Percentiles rank a stretch among this genome's conserved stretches.
Evolutionary conservation across 2,888 invertebrate species (phyloP).

Genomic region (Limnephilus rhombicus): DNA sequence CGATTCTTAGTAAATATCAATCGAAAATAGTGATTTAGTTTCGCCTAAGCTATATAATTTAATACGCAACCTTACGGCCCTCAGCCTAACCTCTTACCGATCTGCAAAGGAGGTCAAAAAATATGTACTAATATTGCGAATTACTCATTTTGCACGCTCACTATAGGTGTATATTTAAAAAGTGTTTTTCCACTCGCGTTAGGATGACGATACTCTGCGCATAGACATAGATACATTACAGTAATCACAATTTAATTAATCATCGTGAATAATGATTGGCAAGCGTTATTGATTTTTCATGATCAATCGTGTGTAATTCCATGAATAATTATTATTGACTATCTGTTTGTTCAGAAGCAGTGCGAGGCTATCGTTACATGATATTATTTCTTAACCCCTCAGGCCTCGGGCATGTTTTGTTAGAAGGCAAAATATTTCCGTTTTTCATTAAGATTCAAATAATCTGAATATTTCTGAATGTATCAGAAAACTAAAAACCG

Average conservation of each 20-base stretch:
- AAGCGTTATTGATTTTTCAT: neutral
- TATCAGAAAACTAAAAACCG: too few species aligned
- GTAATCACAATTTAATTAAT: neutral
- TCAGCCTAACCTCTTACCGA: neutral
- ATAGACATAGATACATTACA: neutral
- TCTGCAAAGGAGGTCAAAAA: neutral
- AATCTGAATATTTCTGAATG: too few species aligned
- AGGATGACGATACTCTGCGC: neutral
- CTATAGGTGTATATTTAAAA: neutral
- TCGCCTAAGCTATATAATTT: too few species aligned
- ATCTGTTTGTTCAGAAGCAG: neutral
- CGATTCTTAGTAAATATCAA: too few species aligned
- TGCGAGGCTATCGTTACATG: neutral
- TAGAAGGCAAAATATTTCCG: too few species aligned
- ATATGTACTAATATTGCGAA: neutral
- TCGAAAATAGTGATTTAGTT: too few species aligned
- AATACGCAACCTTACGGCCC: neutral
- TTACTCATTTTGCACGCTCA: neutral
- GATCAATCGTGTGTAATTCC: neutral
- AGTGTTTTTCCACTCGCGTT: neutral
- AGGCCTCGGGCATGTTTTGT: too few species aligned
- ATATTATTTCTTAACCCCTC: neutral
- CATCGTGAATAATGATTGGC: neutral
- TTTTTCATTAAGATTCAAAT: too few species aligned
- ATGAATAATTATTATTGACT: neutral